These are phyloP conservation scores for Gryllus longicercus DNA, from an alignment of 2,888 invertebrate species.

Conservation along the genomic window DNA sequence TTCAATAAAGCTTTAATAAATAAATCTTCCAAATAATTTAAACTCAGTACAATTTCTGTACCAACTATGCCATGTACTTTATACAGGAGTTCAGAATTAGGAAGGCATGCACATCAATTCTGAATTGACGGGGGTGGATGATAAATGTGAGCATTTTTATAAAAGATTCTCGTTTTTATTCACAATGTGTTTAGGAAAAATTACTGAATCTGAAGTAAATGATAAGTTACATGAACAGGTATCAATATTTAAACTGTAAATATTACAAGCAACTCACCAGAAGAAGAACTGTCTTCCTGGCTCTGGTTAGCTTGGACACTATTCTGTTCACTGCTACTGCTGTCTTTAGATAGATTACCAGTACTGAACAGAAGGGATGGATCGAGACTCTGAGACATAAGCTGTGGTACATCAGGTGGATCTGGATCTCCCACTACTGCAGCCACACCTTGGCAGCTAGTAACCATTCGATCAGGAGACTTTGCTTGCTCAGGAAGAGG, in stretches of 20 bases:
- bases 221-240: background rate
- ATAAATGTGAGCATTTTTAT: no score
- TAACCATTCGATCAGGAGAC: conserved; percentile 65
- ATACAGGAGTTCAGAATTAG: no score
- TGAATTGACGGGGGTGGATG: no score
- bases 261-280: conserved; percentile 26
- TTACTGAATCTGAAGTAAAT: background rate
- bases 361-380: conserved; percentile 49
- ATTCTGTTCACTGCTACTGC: conserved; percentile 44
- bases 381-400: conserved; percentile 64
- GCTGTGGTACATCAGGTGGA: conserved; percentile 40
- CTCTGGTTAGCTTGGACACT: conserved; percentile 11
- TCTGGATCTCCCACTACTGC: conserved; percentile 41
- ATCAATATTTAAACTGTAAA: background rate
- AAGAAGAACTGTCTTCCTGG: conserved; percentile 24
- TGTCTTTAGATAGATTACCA: conserved; percentile 21
- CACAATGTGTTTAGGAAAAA: no score
- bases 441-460: conserved; percentile 61
- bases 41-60: no score
- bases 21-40: no score
- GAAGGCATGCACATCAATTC: no score
- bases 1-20: no score
- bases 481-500: conserved; percentile 22
- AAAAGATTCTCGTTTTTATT: no score
- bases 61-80: no score